Evolutionary conservation across 2,113 vertebrate species (phyloP).

Genomic region (Recurvirostra avosetta): DNA sequence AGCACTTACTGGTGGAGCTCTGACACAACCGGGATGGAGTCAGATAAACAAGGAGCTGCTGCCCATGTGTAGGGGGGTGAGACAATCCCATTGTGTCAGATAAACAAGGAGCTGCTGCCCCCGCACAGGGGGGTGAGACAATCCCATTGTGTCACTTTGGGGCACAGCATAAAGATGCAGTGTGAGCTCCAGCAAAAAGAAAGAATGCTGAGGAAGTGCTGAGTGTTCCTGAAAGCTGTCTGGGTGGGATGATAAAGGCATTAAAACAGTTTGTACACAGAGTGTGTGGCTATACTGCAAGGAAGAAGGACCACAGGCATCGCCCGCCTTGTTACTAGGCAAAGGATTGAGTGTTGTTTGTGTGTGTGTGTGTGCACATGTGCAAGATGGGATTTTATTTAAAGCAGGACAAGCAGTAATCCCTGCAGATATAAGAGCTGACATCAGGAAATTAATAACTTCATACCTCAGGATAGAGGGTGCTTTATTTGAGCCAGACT

Average conservation of each 20-base stretch:
- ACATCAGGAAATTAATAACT: constrained; percentile 9
- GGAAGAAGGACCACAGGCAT: not conserved
- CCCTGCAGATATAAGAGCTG: not conserved
- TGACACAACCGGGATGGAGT: not conserved
- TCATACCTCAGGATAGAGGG: not conserved
- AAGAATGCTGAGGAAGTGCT: not conserved
- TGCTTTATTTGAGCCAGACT: not conserved
- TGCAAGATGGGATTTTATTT: constrained; percentile 15
- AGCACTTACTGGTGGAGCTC: not conserved
- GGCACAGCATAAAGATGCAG: accelerated
- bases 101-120: not conserved
- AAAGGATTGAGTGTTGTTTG: not conserved
- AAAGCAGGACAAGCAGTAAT: constrained; percentile 39
- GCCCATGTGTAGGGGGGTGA: accelerated
- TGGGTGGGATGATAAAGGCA: not conserved
- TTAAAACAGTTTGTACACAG: not conserved
- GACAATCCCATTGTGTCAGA: not conserved
- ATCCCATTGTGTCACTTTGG: not conserved
- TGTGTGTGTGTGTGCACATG: not conserved
- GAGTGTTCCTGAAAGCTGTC: not conserved
- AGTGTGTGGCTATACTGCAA: not conserved
- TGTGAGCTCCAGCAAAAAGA: not conserved
- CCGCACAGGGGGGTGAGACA: accelerated
- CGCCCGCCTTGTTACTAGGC: accelerated
- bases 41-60: not conserved